Percentiles rank a stretch among this genome's conserved stretches.
These are phyloP conservation scores for Fragum fragum DNA, from an alignment of 2,888 invertebrate species.

Conservation along the genomic window DNA sequence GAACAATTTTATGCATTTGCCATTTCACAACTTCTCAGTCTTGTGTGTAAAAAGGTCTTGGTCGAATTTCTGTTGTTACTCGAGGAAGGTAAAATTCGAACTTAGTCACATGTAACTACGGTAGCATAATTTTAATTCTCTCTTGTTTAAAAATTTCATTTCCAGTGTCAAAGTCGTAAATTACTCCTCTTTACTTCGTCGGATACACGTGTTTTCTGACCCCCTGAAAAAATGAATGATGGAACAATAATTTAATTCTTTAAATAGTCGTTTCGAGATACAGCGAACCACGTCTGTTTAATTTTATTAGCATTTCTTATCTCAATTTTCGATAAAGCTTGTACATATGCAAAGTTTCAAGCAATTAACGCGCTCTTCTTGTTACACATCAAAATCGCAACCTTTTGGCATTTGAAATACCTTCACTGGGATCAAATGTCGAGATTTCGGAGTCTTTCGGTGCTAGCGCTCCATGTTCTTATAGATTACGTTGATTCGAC, in stretches of 20 bases:
- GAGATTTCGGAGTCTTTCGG: constrained; percentile 25
- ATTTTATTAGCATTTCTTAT: constrained; percentile 34
- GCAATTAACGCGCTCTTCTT: constrained; percentile 28
- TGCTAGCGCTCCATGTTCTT: constrained; percentile 34
- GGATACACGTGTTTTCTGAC: no score
- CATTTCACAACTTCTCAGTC: no score
- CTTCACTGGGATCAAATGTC: constrained; percentile 16
- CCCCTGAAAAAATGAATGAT: constrained; percentile 14
- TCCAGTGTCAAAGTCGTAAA: no score
- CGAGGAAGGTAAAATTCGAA: no score
- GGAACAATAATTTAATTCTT: constrained; percentile 9
- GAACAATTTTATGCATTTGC: no score
- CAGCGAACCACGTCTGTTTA: constrained; percentile 21
- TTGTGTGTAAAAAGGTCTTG: no score
- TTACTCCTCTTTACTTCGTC: no score
- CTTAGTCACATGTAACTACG: no score
- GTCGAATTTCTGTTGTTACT: no score
- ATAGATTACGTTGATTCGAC: constrained; percentile 40
- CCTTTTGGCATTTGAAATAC: constrained; percentile 30
- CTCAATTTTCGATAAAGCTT: constrained; percentile 16
- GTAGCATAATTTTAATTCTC: no score
- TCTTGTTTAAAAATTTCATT: no score
- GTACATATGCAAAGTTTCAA: constrained; percentile 27
- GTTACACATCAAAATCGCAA: constrained; percentile 31
- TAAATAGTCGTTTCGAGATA: constrained; percentile 21